Percentiles rank a stretch among this genome's conserved stretches.
Evolutionary conservation across 2,888 invertebrate genomes (phyloP).

Genomic region (Ypsolopha scabrella): DNA sequence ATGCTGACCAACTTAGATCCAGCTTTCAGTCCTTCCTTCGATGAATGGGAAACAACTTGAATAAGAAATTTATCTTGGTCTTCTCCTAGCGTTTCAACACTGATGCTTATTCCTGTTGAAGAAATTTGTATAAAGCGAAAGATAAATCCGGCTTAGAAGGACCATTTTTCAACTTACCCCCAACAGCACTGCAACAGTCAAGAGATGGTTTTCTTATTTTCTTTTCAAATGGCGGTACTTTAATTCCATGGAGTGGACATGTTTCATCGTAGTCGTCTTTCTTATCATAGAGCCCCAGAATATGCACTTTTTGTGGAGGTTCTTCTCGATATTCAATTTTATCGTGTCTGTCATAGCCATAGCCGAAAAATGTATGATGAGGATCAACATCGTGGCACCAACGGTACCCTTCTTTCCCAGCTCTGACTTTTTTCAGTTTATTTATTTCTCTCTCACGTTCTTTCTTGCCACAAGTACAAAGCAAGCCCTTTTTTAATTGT

Average conservation of each 20-base stretch:
- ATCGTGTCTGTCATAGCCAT: constrained; percentile 42
- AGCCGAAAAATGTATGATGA: constrained; percentile 52
- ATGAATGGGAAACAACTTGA: constrained; percentile 71
- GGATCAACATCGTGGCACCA: constrained; percentile 58
- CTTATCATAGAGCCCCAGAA: constrained; percentile 35
- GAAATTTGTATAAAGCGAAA: not conserved
- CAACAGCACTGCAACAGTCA: constrained; percentile 60
- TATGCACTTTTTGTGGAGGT: constrained; percentile 31
- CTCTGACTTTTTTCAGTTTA: constrained; percentile 39
- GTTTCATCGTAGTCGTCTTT: constrained; percentile 13
- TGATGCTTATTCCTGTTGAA: constrained; percentile 45
- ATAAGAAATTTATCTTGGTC: constrained; percentile 67
- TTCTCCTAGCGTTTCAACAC: constrained; percentile 55
- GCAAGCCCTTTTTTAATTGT: constrained; percentile 14
- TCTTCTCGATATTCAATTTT: constrained; percentile 31
- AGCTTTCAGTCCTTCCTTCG: constrained; percentile 65
- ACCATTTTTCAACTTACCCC: constrained; percentile 27
- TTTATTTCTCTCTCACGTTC: constrained; percentile 14
- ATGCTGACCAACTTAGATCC: constrained; percentile 72
- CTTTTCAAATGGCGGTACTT: constrained; percentile 35
- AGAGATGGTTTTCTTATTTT: constrained; percentile 41
- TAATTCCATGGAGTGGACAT: constrained; percentile 27
- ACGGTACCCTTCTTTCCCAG: constrained; percentile 48
- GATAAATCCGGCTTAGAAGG: not conserved
- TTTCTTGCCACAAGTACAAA: constrained; percentile 29